Evolutionary conservation across 2,888 invertebrate genomes (phyloP), one percentile per base, ranked within the genome.

Genomic region (Coenonympha arcania): DNA sequence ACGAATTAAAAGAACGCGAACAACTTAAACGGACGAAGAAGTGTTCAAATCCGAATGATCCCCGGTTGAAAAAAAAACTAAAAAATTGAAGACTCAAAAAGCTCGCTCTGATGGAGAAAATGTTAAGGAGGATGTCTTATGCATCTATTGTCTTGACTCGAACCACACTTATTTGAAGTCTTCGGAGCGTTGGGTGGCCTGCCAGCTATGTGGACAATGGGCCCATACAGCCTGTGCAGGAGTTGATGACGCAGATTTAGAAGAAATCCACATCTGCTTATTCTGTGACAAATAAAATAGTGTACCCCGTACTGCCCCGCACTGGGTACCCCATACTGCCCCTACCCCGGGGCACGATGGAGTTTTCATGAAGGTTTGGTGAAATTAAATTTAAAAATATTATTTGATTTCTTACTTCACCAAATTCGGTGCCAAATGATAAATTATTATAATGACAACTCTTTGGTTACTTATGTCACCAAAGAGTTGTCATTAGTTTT

Each of bases 1-100:
- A 59, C 28, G 58, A 64, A 48, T 48, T 60, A 20, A 59, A 57
- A 41, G 37, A 55, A 41, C n/a, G n/a, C n/a, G n/a, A n/a, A n/a
- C n/a, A n/a, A n/a, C 42, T 37, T 24, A 50, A 54, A 51, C 40
- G 15, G 6, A 13, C 6, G 13, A 13, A 15, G 31, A 31, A 30
- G 13, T 4, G 4, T 13, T 30, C 30, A 11, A 30, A 13, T 13
- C 13, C 30, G 11, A 30, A 30, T 30, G 30, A 33, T 33, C 33
- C 33, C 16, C 33, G 33, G 16, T 16, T 33, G 13, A 31, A 33
- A 33, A 33, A 16, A 16, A 33, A 16, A 8, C 33, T 33, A 31
- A 31, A 6, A 33, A 33, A 33, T 16, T 16, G 16, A 30, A 13
- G 30, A 30, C 30, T 13, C 11, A 4, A 30, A 6, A 5, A 5